Evolutionary conservation across 2,113 vertebrate genomes (phyloP), one percentile per base, ranked within the genome.

Genomic region (Paradisaea rubra): DNA sequence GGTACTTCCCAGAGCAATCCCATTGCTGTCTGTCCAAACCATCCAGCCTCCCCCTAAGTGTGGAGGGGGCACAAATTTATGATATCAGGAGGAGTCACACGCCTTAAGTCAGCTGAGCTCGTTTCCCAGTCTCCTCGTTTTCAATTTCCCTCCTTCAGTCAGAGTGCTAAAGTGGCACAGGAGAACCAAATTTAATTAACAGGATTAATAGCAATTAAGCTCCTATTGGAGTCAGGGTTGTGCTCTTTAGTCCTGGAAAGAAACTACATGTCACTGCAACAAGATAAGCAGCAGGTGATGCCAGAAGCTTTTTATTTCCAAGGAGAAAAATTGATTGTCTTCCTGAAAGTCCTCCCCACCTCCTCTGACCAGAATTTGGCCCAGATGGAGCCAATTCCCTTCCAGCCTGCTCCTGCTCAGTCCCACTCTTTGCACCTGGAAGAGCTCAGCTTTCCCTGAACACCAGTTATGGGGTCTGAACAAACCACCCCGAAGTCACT

Each of bases 241-340:
- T 93, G 83, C 64, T 92, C 82, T 92, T 95, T 83, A 81, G 80
- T 76, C 64, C 72, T 92, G 69, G 56, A 77, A 88, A 86, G 83
- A 90, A 92, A 47, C 76, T 81, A 70, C 21, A 63, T 68, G 71
- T 74, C 88, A 66, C 68, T 92, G 64, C 68, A 74, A 81, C 64
- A 91, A 71, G 88, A 94, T 66, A 95, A 94, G 86, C 72, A 93
- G 82, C 95, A 96, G 86, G 92, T 96, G 88, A 93, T 95, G 88
- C 65, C 91, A 92, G 56, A 90, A 94, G 82, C 60, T 71, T 96
- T 96, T 88, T 54, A 83, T 81, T 95, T 78, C 64, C 72, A 86
- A 83, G 60, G 23, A 77, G 85, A 91, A 82, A 91, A 96, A 94
- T 33, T 39, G 28, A n/a, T 95, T 82, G 74, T 69, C 68, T 94